phyloP scores from a whole-genome alignment of 1,140 invertebrate genomes.

The Pogonomyrmex californicus region DNA sequence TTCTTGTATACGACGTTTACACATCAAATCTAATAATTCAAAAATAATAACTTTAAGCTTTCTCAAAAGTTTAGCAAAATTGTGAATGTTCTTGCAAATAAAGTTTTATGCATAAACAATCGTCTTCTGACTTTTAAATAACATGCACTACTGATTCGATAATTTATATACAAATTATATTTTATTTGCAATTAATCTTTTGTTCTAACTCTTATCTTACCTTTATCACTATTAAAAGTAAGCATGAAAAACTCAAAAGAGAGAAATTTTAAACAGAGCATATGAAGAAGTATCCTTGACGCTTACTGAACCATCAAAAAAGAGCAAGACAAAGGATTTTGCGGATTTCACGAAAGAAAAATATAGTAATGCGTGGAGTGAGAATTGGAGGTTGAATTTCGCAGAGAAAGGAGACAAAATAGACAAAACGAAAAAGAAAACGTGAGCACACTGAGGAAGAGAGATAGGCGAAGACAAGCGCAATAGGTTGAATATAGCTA shows the following conservation, averaged over 20 bases:
- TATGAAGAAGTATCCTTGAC: not conserved
- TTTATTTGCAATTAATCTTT: not conserved
- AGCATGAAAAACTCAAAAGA: not conserved
- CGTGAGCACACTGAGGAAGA: conserved; percentile 12
- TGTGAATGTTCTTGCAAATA: not conserved
- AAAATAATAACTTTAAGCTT: not conserved
- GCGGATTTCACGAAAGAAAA: conserved; percentile 12
- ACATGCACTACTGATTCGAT: not conserved
- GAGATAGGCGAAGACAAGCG: not conserved
- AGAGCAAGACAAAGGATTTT: conserved; percentile 37
- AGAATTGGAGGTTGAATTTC: conserved; percentile 31
- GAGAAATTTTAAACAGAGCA: not conserved
- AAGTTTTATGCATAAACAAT: not conserved
- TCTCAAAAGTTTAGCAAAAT: not conserved
- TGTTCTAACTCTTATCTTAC: not conserved
- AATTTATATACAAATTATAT: not conserved
- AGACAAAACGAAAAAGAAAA: conserved; percentile 33
- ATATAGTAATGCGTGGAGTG: conserved; percentile 7
- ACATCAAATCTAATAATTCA: not conserved
- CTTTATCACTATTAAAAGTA: conserved; percentile 15
- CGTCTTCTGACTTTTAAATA: not conserved
- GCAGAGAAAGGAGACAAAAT: conserved; percentile 44
- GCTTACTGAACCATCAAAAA: conserved; percentile 5
- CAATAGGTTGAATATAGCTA: conserved; percentile 17
- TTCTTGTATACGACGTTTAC: not conserved